A percentile compares a stretch with the other conserved stretches of the same genome.
phyloP scores from a whole-genome alignment of 2,113 vertebrate genomes.

The Corydoras sp. region DNA sequence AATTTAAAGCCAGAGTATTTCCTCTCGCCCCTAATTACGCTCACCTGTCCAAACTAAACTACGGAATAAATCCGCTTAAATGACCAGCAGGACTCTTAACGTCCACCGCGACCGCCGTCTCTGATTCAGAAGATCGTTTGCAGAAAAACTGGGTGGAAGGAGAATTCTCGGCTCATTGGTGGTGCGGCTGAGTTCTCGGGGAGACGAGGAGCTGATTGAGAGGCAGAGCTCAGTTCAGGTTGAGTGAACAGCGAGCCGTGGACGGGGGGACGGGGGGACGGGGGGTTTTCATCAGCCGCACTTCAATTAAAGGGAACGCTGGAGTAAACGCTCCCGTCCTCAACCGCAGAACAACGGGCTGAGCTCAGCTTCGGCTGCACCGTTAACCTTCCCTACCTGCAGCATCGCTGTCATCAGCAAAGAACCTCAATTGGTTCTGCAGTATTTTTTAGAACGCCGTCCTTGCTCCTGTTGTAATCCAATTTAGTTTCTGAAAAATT shows the following conservation, averaged over 20 bases:
- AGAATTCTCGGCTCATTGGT: conserved; percentile 40
- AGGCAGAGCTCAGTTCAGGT: conserved; percentile 22
- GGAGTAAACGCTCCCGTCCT: conserved; percentile 14
- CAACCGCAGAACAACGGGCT: not conserved
- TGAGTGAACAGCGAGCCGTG: conserved; percentile 14
- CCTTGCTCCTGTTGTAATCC: too few relatives aligned
- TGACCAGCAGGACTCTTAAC: too few relatives aligned
- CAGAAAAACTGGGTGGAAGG: conserved; percentile 24
- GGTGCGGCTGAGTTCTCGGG: conserved; percentile 7
- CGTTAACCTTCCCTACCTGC: too few relatives aligned
- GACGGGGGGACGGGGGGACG: conserved; percentile 12
- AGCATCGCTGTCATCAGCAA: too few relatives aligned
- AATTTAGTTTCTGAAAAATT: too few relatives aligned
- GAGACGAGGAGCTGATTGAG: conserved; percentile 34
- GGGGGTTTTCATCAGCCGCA: conserved; percentile 29
- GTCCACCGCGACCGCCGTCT: conserved; percentile 9
- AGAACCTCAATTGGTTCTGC: too few relatives aligned
- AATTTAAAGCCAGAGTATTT: too few relatives aligned
- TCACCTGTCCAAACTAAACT: not conserved
- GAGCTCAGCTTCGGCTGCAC: not conserved
- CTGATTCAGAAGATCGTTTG: conserved; percentile 43
- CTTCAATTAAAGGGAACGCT: conserved; percentile 19
- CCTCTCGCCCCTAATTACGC: too few relatives aligned
- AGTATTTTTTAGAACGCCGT: too few relatives aligned
- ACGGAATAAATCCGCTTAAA: too few relatives aligned